A percentile compares a stretch with the other conserved stretches of the same genome.
These are phyloP conservation scores for Apaloderma vittatum DNA, from an alignment of 2,113 vertebrate genomes.

Conservation along the genomic window DNA sequence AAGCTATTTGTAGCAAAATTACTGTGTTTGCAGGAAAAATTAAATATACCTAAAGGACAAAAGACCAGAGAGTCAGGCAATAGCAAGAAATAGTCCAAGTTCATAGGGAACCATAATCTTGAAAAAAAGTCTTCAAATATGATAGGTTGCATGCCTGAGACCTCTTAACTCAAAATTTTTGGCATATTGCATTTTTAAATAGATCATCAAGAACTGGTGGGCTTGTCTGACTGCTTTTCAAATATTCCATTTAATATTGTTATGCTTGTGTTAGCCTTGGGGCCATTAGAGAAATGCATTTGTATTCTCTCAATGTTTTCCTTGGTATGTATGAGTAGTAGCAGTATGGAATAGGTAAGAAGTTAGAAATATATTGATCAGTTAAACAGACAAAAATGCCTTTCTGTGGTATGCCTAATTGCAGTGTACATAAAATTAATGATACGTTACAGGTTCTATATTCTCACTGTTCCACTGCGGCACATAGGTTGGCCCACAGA, in stretches of 20 bases:
- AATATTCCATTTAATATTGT: background rate
- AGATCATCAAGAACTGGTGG: background rate
- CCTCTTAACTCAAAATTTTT: background rate
- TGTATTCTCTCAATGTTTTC: background rate
- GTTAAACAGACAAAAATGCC: background rate
- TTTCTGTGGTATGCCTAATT: background rate
- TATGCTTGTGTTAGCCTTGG: background rate
- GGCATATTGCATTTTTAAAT: background rate
- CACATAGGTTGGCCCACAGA: background rate
- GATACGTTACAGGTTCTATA: background rate
- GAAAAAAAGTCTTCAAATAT: background rate
- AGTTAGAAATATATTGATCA: background rate
- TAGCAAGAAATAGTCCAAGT: background rate
- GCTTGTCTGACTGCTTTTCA: background rate
- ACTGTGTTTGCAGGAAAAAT: background rate
- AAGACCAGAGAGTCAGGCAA: background rate
- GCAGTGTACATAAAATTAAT: background rate
- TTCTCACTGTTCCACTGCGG: background rate
- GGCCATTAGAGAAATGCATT: background rate
- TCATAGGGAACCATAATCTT: background rate
- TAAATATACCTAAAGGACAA: background rate
- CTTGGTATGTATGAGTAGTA: background rate
- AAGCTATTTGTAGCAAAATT: slow-evolving; percentile 4
- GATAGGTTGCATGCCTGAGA: background rate
- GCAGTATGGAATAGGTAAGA: background rate